Base-by-base conservation (phyloP, 2,113 vertebrate species). In the Sander vitreus region DNA sequence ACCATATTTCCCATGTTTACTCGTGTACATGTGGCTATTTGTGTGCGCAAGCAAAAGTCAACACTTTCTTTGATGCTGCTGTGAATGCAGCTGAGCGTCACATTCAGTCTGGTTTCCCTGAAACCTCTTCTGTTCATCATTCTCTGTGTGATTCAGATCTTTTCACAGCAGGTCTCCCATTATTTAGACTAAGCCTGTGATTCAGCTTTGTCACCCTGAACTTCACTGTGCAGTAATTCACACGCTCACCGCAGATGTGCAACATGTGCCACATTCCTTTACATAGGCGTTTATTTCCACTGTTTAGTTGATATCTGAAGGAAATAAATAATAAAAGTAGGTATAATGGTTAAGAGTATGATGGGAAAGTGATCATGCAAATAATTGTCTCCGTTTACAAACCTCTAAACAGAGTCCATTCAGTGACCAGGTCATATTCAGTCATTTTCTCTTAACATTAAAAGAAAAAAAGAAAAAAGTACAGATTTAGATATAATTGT, bases 121-220 rank as follows among this genome's bases (percentile, higher is more conserved):
- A 77, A 76, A 39, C 19, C n/a, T 43, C 30, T 15, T 43, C n/a
- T 54, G 27, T 71, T 77, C 48, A 33, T 66, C 6, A 0, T 25
- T 7, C 16, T 43, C 47, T 53, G 62, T 48, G 19, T 77, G 69
- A 85, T 66, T 80, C 72, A 73, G 5, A 21, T 47, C 16, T 72
- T 73, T 76, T 83, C 76, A 75, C 58, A 73, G 60, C 73, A 72
- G 43, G 23, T 47, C 33, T 43, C 50, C 50, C 33, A 63, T 84
- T 87, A 67, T 90, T 66, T 36, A 11, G 63, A 65, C 63, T 70
- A 73, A 84, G 33, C 59, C 23, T 33, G 27, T 80, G 73, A 89
- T 57, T 85, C 66, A 68, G 66, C 69, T 65, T 10, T 43, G 76
- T 78, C n/a, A 50, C 15, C 18, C 13, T 53, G 16, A 58, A 64